A percentile compares a stretch with the other conserved stretches of the same genome.
Conservation (phyloP, 2,888 invertebrate genomes). For the Philereme vetulata region DNA sequence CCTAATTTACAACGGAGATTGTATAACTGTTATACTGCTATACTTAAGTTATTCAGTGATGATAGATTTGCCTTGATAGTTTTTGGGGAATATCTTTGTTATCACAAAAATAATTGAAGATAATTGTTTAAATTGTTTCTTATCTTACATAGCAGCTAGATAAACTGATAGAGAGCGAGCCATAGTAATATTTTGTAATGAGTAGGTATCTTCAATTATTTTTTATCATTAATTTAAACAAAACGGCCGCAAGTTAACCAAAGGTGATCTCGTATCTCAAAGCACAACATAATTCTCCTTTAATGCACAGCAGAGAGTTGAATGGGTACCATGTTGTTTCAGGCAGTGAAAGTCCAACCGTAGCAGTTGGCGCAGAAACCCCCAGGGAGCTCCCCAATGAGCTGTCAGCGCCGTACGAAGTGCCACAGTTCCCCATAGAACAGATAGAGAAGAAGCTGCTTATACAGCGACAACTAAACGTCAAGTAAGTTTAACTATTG, state of each 20-base stretch:
- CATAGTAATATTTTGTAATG: no score
- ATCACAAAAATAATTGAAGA: no score
- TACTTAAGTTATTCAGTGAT: not conserved
- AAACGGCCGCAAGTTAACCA: no score
- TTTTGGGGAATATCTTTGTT: no score
- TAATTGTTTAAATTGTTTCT: no score
- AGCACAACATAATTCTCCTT: no score
- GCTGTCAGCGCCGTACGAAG: conserved; percentile 97
- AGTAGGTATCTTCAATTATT: no score
- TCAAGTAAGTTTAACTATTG: conserved; percentile 86
- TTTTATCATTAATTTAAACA: no score
- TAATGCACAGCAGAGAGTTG: no score
- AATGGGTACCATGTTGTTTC: conserved; percentile 38
- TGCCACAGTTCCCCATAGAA: conserved; percentile 99
- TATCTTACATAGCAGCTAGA: no score
- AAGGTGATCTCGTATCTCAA: no score
- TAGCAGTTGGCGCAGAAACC: conserved; percentile 80
- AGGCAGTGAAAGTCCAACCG: conserved; percentile 90
- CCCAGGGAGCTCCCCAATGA: conserved; percentile 90
- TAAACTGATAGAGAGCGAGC: no score
- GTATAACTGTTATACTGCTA: not conserved
- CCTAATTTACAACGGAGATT: conserved; percentile 6
- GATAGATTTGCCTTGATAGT: not conserved
- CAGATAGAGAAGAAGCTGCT: conserved; percentile 96
- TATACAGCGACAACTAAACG: conserved; percentile 94